phyloP scores from a whole-genome alignment of 2,888 invertebrate species.

The Nipponacmea schrenckii region DNA sequence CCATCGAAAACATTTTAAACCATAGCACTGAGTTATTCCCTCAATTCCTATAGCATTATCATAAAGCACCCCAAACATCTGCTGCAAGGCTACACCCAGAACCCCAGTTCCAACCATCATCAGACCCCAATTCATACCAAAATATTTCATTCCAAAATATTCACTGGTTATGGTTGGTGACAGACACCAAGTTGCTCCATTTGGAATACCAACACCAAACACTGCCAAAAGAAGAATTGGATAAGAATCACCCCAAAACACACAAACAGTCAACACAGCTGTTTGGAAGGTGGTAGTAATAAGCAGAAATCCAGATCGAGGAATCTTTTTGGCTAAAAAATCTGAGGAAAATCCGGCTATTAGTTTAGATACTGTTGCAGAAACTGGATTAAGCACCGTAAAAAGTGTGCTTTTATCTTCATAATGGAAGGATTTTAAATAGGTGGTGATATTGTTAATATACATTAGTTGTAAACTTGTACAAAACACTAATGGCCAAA shows the following conservation, averaged over 20 bases:
- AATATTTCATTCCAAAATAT: constrained; percentile 53
- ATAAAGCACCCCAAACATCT: constrained; percentile 47
- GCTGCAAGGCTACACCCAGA: constrained; percentile 43
- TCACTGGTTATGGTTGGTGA: constrained; percentile 56
- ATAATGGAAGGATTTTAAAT: constrained; percentile 48
- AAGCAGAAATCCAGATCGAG: constrained; percentile 43
- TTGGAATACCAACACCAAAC: constrained; percentile 47
- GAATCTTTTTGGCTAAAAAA: constrained; percentile 42
- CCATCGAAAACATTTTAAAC: constrained; percentile 50
- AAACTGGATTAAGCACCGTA: constrained; percentile 46
- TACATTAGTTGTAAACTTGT: constrained; percentile 51
- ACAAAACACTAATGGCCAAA: constrained; percentile 50
- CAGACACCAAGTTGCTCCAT: constrained; percentile 54
- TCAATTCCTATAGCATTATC: constrained; percentile 39
- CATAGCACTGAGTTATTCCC: constrained; percentile 45
- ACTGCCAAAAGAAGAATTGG: constrained; percentile 40
- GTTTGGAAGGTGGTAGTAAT: constrained; percentile 44
- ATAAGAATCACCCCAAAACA: constrained; percentile 43
- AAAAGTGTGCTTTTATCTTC: constrained; percentile 46
- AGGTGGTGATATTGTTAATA: constrained; percentile 49
- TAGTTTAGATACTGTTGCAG: constrained; percentile 46
- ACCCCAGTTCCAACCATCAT: constrained; percentile 54
- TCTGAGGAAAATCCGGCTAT: constrained; percentile 48
- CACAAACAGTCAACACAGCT: constrained; percentile 37
- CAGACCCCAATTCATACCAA: constrained; percentile 53